Conservation (phyloP, 2,113 vertebrate genomes). For the Saccopteryx bilineata region DNA sequence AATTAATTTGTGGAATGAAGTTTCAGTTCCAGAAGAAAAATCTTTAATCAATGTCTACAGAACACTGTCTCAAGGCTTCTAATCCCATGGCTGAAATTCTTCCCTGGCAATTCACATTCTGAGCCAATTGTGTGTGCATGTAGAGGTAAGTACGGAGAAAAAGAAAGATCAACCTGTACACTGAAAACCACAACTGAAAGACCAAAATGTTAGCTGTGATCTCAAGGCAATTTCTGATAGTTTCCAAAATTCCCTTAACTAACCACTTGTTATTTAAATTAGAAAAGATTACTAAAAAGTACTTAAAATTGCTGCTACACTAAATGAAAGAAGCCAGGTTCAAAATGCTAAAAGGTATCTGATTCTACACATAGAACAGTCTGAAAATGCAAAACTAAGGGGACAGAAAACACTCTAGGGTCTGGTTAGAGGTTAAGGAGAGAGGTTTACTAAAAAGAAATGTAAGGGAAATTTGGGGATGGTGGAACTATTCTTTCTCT, state of each 20-base stretch:
- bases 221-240: neutral
- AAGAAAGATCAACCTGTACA: conserved; percentile 7
- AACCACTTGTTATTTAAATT: neutral
- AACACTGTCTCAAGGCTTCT: conserved; percentile 15
- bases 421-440: neutral
- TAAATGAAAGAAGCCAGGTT: conserved; percentile 28
- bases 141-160: rapidly evolving
- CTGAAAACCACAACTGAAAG: neutral
- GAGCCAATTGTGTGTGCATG: neutral
- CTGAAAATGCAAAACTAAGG: neutral
- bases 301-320: conserved; percentile 36
- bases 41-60: neutral
- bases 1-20: conserved; percentile 43
- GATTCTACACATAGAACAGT: neutral
- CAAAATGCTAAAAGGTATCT: neutral
- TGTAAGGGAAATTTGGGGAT: neutral
- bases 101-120: neutral
- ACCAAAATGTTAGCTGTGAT: conserved; percentile 36
- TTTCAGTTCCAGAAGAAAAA: conserved; percentile 42
- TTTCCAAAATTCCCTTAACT: conserved; percentile 56
- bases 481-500: neutral
- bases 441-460: neutral
- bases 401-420: neutral
- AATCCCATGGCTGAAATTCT: neutral
- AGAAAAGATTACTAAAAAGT: neutral